Evolutionary conservation across 2,888 invertebrate genomes (phyloP).

Genomic region (Ophion ellenae): DNA sequence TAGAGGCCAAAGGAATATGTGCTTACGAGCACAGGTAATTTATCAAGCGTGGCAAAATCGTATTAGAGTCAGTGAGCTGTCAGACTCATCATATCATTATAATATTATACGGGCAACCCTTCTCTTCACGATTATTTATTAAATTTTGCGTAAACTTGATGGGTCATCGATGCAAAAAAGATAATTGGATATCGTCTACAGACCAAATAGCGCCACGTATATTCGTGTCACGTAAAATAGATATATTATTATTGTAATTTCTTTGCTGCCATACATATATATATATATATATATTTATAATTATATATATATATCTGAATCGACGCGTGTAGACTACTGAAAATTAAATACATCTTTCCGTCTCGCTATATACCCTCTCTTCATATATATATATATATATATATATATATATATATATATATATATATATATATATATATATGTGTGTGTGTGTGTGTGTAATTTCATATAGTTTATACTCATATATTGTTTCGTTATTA

Average conservation of each 20-base stretch:
- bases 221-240: constrained; percentile 67
- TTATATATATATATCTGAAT: constrained; percentile 71
- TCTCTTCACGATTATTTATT: constrained; percentile 52
- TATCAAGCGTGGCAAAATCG: constrained; percentile 55
- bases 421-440: constrained; percentile 78
- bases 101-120: constrained; percentile 55
- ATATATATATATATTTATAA: constrained; percentile 70
- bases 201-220: constrained; percentile 65
- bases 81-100: constrained; percentile 54
- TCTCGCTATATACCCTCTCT: constrained; percentile 76
- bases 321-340: constrained; percentile 76
- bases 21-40: constrained; percentile 53
- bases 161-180: constrained; percentile 64
- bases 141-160: constrained; percentile 59
- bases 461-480: constrained; percentile 74
- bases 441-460: constrained; percentile 72
- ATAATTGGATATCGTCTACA: constrained; percentile 62
- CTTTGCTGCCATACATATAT: constrained; percentile 66
- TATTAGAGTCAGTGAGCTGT: constrained; percentile 52
- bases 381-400: constrained; percentile 76
- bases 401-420: too few species aligned
- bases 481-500: constrained; percentile 75
- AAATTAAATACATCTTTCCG: constrained; percentile 76
- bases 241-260: constrained; percentile 69
- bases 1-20: constrained; percentile 66